Evolutionary conservation across 2,797 vertebrate species (phyloP).

Genomic region (Anguilla marmorata): DNA sequence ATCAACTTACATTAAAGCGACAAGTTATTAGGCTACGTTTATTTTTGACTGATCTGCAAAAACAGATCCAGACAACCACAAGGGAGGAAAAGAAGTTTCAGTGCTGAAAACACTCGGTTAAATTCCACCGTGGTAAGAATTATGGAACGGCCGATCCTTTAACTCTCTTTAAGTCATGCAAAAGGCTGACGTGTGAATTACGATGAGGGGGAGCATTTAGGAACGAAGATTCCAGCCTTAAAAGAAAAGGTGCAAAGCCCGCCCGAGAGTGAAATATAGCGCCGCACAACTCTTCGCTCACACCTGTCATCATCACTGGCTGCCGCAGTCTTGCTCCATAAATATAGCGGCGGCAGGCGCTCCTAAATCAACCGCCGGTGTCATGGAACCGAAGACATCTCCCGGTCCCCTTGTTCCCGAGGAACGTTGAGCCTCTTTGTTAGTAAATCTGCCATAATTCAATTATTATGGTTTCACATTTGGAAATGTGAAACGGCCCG

Average conservation of each 20-base stretch:
- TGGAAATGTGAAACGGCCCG: slow-evolving; percentile 47
- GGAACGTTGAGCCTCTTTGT: neutral
- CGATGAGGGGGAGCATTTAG: neutral
- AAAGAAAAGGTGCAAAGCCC: neutral
- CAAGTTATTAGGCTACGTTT: too few relatives aligned
- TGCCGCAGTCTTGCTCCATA: slow-evolving; percentile 8
- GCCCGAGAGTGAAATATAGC: slow-evolving; percentile 13
- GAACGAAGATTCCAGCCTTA: neutral
- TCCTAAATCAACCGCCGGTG: neutral
- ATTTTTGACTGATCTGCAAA: too few relatives aligned
- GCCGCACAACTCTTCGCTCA: neutral
- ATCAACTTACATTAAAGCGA: too few relatives aligned
- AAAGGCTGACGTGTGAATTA: neutral
- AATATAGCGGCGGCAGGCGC: neutral
- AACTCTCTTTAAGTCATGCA: neutral
- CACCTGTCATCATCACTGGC: neutral
- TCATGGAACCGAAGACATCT: neutral
- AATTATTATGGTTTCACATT: slow-evolving; percentile 42
- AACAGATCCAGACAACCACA: neutral
- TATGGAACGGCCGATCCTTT: neutral
- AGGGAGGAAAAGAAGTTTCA: neutral
- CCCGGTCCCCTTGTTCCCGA: neutral
- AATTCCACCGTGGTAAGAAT: neutral
- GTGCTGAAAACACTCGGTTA: neutral
- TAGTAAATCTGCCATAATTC: slow-evolving; percentile 45